Percentiles rank a stretch among this genome's conserved stretches.
These are phyloP conservation scores for Pseudonaja textilis DNA, from an alignment of 2,113 vertebrate genomes.

Conservation along the genomic window DNA sequence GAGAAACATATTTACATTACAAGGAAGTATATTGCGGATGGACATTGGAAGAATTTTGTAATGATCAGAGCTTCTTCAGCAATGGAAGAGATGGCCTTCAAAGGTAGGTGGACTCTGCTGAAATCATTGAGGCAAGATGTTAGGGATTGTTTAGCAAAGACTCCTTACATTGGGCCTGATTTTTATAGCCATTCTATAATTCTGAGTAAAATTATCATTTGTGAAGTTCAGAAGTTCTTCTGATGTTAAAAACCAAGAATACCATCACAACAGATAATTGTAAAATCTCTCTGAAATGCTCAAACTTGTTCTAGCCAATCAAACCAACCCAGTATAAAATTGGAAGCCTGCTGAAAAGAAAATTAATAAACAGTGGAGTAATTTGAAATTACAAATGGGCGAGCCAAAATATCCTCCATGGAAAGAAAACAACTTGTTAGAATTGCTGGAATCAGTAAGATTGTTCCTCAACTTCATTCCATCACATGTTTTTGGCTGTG, in stretches of 20 bases:
- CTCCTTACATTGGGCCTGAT: background rate
- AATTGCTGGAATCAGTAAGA: background rate
- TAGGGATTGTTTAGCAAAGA: background rate
- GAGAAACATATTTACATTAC: background rate
- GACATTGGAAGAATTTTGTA: background rate
- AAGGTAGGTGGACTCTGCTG: background rate
- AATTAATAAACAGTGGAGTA: background rate
- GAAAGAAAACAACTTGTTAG: constrained; percentile 3
- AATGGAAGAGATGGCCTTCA: background rate
- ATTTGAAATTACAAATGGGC: constrained; percentile 4
- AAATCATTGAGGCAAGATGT: background rate
- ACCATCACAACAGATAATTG: background rate
- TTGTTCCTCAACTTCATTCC: background rate
- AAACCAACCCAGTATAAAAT: background rate
- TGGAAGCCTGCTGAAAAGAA: background rate
- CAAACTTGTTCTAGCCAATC: background rate
- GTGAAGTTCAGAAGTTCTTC: constrained; percentile 11
- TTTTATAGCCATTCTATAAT: background rate
- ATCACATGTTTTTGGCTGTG: background rate
- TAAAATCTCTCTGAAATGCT: constrained; percentile 30
- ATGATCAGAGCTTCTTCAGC: background rate
- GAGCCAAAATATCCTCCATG: background rate
- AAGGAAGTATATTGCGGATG: background rate
- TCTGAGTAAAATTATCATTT: background rate
- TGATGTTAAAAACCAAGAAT: constrained; percentile 3